These are phyloP conservation scores for Schlechtendalia chinensis DNA, from an alignment of 1,140 invertebrate species.

Conservation along the genomic window DNA sequence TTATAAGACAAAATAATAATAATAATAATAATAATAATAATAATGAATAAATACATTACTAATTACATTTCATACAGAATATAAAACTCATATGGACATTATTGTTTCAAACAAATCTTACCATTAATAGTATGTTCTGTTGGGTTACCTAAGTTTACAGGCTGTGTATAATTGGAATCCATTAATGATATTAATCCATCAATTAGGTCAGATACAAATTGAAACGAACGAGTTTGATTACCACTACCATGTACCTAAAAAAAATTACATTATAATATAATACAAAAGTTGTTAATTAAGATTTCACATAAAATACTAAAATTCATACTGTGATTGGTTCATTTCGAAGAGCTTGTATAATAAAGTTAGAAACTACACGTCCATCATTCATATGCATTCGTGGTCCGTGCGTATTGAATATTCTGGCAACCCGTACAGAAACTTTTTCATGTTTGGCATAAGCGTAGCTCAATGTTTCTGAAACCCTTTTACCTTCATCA, in stretches of 20 bases:
- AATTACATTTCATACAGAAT: too few species aligned
- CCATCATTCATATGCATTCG: slow-evolving; percentile 99
- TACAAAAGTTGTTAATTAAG: slow-evolving; percentile 20
- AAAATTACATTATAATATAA: slow-evolving; percentile 37
- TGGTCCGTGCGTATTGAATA: slow-evolving; percentile 99
- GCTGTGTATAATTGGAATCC: slow-evolving; percentile 89
- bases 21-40: too few species aligned
- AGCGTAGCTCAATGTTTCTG: slow-evolving; percentile 94
- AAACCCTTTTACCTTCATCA: slow-evolving; percentile 97
- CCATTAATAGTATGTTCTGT: slow-evolving; percentile 94
- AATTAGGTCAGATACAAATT: slow-evolving; percentile 96
- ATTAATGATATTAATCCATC: slow-evolving; percentile 91
- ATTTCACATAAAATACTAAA: neutral
- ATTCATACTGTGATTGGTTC: slow-evolving; percentile 84
- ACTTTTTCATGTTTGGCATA: slow-evolving; percentile 96
- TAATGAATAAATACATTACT: too few species aligned
- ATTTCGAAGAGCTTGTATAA: slow-evolving; percentile 92
- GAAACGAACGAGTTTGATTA: slow-evolving; percentile 95
- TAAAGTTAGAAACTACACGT: slow-evolving; percentile 97
- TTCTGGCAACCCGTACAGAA: slow-evolving; percentile 90
- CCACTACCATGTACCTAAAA: slow-evolving; percentile 89
- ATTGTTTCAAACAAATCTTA: slow-evolving; percentile 55
- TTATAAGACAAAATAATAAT: too few species aligned
- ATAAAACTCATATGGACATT: too few species aligned
- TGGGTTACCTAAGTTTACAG: slow-evolving; percentile 97